phyloP scores from a whole-genome alignment of 92 coral and sea anemone genomes.

The Porites rus region DNA sequence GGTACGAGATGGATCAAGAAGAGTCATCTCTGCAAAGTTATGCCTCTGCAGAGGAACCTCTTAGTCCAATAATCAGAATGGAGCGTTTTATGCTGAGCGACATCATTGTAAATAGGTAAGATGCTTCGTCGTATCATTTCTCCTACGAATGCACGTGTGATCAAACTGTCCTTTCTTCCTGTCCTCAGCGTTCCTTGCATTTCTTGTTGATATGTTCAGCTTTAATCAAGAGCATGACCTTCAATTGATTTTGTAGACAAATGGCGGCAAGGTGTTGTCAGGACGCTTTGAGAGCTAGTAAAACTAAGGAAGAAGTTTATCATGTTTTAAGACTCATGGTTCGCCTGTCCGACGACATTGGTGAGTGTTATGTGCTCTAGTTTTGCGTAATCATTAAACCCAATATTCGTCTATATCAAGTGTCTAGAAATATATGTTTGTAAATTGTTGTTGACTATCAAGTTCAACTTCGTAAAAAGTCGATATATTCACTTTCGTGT shows the following conservation, averaged over 20 bases:
- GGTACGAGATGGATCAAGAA: conserved; percentile 71
- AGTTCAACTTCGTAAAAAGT: background rate
- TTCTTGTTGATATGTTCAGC: background rate
- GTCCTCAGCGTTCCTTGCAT: background rate
- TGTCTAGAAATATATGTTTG: background rate
- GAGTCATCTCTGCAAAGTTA: conserved; percentile 90
- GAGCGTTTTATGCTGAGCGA: conserved; percentile 98
- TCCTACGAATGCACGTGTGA: conserved; percentile 23
- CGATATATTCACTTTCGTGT: background rate
- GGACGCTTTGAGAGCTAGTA: conserved; percentile 89
- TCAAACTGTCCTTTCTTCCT: background rate
- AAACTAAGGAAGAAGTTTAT: conserved; percentile 88
- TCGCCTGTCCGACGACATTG: conserved; percentile 95
- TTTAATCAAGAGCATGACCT: background rate
- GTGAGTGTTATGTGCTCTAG: conserved; percentile 56
- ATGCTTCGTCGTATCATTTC: conserved; percentile 2
- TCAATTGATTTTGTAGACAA: conserved; percentile 68
- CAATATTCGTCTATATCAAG: background rate
- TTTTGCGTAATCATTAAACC: conserved; percentile 10
- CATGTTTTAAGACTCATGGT: conserved; percentile 90
- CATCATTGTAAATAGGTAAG: conserved; percentile 96
- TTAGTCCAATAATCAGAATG: conserved; percentile 90
- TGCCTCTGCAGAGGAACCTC: conserved; percentile 87
- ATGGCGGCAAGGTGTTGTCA: conserved; percentile 97
- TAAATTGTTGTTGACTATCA: background rate